Evolutionary conservation across 2,888 invertebrate genomes (phyloP).

Genomic region (Leptinotarsa peninsularis): DNA sequence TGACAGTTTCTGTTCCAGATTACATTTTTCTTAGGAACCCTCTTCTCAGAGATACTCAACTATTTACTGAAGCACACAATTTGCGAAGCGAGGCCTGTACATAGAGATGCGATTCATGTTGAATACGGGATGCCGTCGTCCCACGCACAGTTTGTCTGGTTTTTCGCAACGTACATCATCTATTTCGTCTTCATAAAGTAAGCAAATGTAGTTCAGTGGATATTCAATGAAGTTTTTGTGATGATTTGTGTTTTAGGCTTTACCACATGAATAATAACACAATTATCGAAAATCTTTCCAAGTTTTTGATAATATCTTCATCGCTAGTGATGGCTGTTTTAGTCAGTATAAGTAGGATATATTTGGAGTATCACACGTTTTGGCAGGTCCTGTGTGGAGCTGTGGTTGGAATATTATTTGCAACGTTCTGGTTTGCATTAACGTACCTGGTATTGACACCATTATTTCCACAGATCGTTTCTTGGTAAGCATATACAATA

Average conservation of each 20-base stretch:
- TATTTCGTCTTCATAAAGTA: slow-evolving; percentile 90
- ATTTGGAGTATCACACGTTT: slow-evolving; percentile 87
- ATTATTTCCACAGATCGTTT: slow-evolving; percentile 84
- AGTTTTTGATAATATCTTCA: slow-evolving; percentile 74
- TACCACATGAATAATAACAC: slow-evolving; percentile 86
- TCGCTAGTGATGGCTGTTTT: slow-evolving; percentile 72
- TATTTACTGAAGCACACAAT: slow-evolving; percentile 84
- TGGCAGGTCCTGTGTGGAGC: slow-evolving; percentile 86
- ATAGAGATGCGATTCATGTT: slow-evolving; percentile 75
- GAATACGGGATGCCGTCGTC: slow-evolving; percentile 94
- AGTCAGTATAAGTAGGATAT: slow-evolving; percentile 80
- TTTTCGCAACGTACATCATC: slow-evolving; percentile 85
- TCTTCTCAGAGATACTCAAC: slow-evolving; percentile 83
- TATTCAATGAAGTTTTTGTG: neutral
- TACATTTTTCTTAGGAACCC: slow-evolving; percentile 82
- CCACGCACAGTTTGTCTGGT: slow-evolving; percentile 93
- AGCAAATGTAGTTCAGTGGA: slow-evolving; percentile 42
- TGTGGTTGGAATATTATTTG: slow-evolving; percentile 79
- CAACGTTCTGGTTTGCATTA: slow-evolving; percentile 83
- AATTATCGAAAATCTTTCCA: slow-evolving; percentile 81
- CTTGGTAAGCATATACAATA: slow-evolving; percentile 77
- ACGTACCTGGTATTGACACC: slow-evolving; percentile 86
- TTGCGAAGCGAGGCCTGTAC: slow-evolving; percentile 82
- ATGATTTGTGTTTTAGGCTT: slow-evolving; percentile 70
- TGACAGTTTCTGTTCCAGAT: slow-evolving; percentile 72